A percentile compares a stretch with the other conserved stretches of the same genome.
These are phyloP conservation scores for Drosophila quinaria DNA, from an alignment of 2,888 invertebrate genomes.

Conservation along the genomic window DNA sequence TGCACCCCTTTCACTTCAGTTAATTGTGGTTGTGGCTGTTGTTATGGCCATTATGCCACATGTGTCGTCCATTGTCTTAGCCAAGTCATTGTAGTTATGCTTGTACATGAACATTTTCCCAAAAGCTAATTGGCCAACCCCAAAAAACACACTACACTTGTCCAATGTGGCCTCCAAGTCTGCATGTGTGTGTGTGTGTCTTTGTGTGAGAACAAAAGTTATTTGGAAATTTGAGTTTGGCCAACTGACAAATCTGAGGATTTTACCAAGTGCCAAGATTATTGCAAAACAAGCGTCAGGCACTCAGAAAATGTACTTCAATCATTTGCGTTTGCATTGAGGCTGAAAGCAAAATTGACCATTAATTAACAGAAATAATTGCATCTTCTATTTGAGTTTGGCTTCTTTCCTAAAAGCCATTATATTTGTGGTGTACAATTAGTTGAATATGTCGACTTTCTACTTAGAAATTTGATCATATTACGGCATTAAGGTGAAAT, in stretches of 20 bases:
- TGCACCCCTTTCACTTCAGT: neutral
- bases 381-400: constrained; percentile 3
- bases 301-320: constrained; percentile 1
- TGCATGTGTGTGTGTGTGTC: neutral
- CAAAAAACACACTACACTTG: constrained; percentile 49
- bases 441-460: neutral
- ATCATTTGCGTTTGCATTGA: constrained; percentile 17
- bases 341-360: constrained; percentile 14
- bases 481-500: too few species aligned
- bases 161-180: constrained; percentile 39
- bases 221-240: constrained; percentile 52
- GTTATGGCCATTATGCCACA: constrained; percentile 37
- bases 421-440: constrained; percentile 3
- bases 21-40: constrained; percentile 14
- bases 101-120: constrained; percentile 40
- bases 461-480: neutral
- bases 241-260: constrained; percentile 41
- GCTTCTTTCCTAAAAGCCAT: neutral
- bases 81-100: constrained; percentile 26
- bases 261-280: constrained; percentile 46
- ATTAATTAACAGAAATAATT: constrained; percentile 25
- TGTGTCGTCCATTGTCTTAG: constrained; percentile 44
- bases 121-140: constrained; percentile 68
- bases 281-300: constrained; percentile 11
- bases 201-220: constrained; percentile 32